A percentile compares a stretch with the other conserved stretches of the same genome.
Conservation (phyloP, 2,888 invertebrate species). For the Blastobasis lacticolella region DNA sequence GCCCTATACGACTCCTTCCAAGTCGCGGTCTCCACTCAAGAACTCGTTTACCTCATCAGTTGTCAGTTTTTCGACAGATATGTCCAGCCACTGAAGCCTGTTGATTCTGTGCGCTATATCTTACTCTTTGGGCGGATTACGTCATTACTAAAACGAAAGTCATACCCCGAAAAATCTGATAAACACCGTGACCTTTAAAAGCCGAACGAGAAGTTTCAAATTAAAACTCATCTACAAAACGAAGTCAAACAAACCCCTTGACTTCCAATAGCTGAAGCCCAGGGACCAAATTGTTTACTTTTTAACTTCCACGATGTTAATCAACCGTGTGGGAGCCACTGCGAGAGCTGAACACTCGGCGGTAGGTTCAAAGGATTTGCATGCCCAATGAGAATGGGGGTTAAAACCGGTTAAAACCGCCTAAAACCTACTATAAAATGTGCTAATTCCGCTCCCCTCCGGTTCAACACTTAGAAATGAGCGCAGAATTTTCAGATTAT, state of each 20-base stretch:
- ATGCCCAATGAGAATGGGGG: slow-evolving; percentile 4
- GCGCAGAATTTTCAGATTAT: background rate
- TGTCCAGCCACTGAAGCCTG: background rate
- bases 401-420: background rate
- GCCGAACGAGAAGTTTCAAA: too few species aligned
- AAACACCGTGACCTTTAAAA: too few species aligned
- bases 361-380: slow-evolving; percentile 6
- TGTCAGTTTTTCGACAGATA: too few species aligned
- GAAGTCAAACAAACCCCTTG: background rate
- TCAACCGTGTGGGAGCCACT: background rate
- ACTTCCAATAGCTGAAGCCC: background rate
- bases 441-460: slow-evolving; percentile 4
- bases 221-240: too few species aligned
- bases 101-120: background rate
- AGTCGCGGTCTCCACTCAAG: too few species aligned
- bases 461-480: slow-evolving; percentile 5
- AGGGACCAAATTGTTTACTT: background rate
- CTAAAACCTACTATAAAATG: slow-evolving; percentile 8
- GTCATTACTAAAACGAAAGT: background rate
- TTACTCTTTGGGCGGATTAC: background rate
- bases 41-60: too few species aligned
- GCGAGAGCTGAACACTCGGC: background rate
- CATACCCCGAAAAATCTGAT: too few species aligned
- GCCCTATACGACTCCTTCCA: too few species aligned
- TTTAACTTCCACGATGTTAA: slow-evolving; percentile 2